These are phyloP conservation scores for Fissipunctia ypsillon DNA, from an alignment of 2,888 invertebrate species.

Conservation along the genomic window DNA sequence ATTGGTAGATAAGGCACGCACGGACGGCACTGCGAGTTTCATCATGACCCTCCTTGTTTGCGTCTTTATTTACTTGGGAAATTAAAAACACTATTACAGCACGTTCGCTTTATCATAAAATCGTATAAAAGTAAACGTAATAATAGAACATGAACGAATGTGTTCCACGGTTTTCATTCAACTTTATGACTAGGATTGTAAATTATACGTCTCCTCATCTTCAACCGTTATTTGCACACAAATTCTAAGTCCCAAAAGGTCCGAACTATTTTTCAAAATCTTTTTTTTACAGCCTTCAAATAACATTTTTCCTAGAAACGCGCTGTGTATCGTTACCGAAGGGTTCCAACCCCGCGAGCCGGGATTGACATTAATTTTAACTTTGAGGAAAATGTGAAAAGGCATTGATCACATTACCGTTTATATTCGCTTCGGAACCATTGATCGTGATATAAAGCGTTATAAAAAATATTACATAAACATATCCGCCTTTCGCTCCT, in stretches of 20 bases:
- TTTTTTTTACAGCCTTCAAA: slow-evolving; percentile 35
- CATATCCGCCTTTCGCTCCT: slow-evolving; percentile 12
- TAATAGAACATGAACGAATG: slow-evolving; percentile 10
- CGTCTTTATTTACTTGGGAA: slow-evolving; percentile 80
- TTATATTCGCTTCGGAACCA: slow-evolving; percentile 43
- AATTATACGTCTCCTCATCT: slow-evolving; percentile 13
- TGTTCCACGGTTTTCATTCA: slow-evolving; percentile 10
- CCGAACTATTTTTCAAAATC: slow-evolving; percentile 3
- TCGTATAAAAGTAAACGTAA: slow-evolving; percentile 10
- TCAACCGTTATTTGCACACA: neutral
- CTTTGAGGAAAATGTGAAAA: slow-evolving; percentile 52
- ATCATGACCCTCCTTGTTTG: slow-evolving; percentile 78
- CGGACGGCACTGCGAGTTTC: slow-evolving; percentile 81
- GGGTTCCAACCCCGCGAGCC: slow-evolving; percentile 71
- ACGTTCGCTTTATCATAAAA: slow-evolving; percentile 42
- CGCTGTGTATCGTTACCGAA: slow-evolving; percentile 53
- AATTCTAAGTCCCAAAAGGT: slow-evolving; percentile 16
- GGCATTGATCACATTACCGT: slow-evolving; percentile 52
- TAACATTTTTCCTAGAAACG: slow-evolving; percentile 34
- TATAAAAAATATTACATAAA: slow-evolving; percentile 21
- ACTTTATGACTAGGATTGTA: neutral
- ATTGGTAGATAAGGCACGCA: slow-evolving; percentile 87
- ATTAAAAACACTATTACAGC: slow-evolving; percentile 67
- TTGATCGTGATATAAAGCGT: slow-evolving; percentile 32
- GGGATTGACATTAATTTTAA: slow-evolving; percentile 74